These are phyloP conservation scores for Meloidogyne hapla DNA, from an alignment of 1,140 invertebrate genomes.

Conservation along the genomic window DNA sequence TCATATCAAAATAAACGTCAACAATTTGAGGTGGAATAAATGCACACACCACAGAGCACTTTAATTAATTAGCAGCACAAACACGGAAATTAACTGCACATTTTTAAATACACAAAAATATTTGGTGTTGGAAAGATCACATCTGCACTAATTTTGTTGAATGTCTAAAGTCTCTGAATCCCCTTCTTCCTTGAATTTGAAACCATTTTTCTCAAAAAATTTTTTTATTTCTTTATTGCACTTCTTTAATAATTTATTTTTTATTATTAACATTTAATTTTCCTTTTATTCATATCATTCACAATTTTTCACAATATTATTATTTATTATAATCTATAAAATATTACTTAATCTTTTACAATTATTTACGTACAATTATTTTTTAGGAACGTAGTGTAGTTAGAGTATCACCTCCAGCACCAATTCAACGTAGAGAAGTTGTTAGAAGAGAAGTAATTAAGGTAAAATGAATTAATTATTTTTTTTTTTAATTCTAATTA, in stretches of 20 bases:
- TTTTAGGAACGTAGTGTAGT: conserved; percentile 23
- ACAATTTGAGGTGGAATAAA: background rate
- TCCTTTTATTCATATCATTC: no score
- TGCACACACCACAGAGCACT: background rate
- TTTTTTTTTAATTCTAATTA: background rate
- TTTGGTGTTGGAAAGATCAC: background rate
- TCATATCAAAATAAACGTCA: background rate
- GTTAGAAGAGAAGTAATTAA: conserved; percentile 39
- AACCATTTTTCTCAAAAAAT: no score
- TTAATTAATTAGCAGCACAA: background rate
- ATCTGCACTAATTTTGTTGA: no score
- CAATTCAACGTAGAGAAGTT: conserved; percentile 28
- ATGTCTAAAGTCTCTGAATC: no score
- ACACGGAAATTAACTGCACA: background rate
- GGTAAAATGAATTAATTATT: conserved; percentile 28
- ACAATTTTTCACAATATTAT: no score
- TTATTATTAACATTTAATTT: no score
- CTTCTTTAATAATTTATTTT: no score
- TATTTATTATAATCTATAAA: no score
- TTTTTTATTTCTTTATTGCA: no score
- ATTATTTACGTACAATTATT: no score
- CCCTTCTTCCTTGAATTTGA: no score
- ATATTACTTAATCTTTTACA: no score
- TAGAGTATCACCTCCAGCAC: conserved; percentile 16
- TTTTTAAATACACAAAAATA: background rate